Evolutionary conservation across 2,113 vertebrate genomes (phyloP).

Genomic region (Cyanoliseus patagonus): DNA sequence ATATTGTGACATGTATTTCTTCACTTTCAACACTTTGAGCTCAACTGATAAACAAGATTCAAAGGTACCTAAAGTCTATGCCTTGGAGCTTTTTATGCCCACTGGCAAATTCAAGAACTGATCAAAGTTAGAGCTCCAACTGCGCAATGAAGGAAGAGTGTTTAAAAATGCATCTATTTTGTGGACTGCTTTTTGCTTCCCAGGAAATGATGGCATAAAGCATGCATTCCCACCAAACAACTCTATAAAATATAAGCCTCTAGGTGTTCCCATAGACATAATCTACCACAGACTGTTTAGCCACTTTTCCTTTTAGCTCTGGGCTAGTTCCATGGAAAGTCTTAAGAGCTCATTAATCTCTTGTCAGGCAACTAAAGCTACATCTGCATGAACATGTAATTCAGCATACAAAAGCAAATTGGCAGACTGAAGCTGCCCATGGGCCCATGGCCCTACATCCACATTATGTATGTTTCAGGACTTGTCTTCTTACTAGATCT

Average conservation of each 20-base stretch:
- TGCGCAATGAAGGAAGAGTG: background rate
- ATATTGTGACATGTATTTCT: background rate
- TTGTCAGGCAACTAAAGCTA: background rate
- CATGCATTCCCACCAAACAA: slow-evolving; percentile 7
- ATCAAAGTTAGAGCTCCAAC: background rate
- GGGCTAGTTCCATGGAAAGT: background rate
- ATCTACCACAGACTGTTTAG: background rate
- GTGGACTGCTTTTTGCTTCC: background rate
- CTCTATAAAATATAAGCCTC: slow-evolving; percentile 13
- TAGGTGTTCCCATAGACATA: slow-evolving; percentile 41
- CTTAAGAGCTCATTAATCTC: background rate
- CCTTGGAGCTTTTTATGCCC: background rate
- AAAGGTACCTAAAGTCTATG: background rate
- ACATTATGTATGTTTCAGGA: background rate
- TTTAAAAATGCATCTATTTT: background rate
- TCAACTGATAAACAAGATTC: background rate
- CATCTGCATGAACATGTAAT: background rate
- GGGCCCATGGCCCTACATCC: background rate
- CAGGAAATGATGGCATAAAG: background rate
- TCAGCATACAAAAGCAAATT: background rate
- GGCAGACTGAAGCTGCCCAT: background rate
- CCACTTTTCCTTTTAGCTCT: slow-evolving; percentile 3
- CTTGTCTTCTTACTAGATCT: background rate
- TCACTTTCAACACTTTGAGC: background rate
- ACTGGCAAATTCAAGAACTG: background rate